A percentile compares a stretch with the other conserved stretches of the same genome.
These are phyloP conservation scores for Sphaerophoria taeniata DNA, from an alignment of 2,888 invertebrate species.

Conservation along the genomic window DNA sequence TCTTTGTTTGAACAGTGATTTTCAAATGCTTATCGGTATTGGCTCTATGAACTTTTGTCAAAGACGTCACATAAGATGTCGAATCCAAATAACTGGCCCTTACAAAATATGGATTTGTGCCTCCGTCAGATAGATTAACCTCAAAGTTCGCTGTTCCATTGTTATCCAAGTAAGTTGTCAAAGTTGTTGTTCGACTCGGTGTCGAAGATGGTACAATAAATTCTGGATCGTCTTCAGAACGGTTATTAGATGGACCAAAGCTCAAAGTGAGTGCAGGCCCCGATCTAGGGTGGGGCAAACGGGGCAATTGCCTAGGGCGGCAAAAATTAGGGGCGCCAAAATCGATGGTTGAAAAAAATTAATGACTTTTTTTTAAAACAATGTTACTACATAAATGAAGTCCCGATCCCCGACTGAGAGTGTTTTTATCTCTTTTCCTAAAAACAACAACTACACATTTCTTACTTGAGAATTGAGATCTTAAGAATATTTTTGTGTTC, in stretches of 20 bases:
- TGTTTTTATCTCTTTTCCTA: no score
- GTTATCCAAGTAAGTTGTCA: conserved; percentile 83
- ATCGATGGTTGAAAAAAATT: no score
- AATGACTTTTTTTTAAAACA: no score
- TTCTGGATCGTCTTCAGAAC: conserved; percentile 30
- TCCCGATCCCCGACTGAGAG: no score
- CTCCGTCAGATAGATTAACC: conserved; percentile 85
- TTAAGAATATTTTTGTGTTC: no score
- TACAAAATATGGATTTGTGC: conserved; percentile 71
- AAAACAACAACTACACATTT: no score
- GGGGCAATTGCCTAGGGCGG: no score
- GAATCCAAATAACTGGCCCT: conserved; percentile 75
- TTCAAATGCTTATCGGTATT: conserved; percentile 75
- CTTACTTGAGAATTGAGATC: no score
- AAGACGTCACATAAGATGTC: conserved; percentile 74
- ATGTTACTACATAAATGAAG: no score
- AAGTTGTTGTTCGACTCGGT: conserved; percentile 80
- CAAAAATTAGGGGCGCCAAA: no score
- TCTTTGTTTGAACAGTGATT: conserved; percentile 75
- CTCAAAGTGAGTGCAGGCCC: no score
- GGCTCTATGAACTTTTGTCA: conserved; percentile 74
- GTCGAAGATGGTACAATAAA: neutral
- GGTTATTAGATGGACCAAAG: conserved; percentile 73
- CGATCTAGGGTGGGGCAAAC: no score
- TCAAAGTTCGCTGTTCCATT: conserved; percentile 87